A percentile compares a stretch with the other conserved stretches of the same genome.
Conservation (phyloP, 1,140 invertebrate species). For the Eufriesea mexicana region DNA sequence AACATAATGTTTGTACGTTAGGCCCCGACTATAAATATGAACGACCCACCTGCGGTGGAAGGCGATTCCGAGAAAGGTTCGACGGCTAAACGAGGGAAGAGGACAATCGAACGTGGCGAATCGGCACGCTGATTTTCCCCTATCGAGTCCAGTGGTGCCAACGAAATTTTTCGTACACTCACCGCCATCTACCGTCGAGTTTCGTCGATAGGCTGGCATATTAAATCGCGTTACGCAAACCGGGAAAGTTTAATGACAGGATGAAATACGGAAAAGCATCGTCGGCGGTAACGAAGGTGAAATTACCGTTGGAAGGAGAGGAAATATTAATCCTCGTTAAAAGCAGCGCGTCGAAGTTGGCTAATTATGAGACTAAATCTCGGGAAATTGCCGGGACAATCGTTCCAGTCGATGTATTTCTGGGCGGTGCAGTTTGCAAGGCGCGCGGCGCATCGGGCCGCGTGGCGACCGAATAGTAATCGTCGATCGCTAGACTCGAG, state of each 20-base stretch:
- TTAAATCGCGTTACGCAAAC: too few relatives aligned
- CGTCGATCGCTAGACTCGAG: neutral
- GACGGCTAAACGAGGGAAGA: too few relatives aligned
- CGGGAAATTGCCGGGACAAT: neutral
- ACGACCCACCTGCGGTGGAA: slow-evolving; percentile 11
- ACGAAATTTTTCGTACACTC: neutral
- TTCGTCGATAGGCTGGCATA: neutral
- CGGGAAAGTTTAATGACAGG: too few relatives aligned
- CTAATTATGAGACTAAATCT: neutral
- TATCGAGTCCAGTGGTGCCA: neutral
- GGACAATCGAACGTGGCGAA: neutral
- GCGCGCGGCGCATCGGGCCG: neutral
- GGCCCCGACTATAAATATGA: slow-evolving; percentile 20
- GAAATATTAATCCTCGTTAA: neutral
- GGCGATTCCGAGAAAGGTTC: neutral
- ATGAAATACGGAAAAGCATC: too few relatives aligned
- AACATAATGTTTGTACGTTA: slow-evolving; percentile 59
- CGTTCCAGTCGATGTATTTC: neutral
- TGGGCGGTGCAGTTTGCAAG: neutral
- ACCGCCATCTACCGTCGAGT: neutral
- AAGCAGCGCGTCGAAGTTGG: neutral
- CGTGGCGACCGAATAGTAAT: neutral
- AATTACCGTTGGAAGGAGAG: neutral
- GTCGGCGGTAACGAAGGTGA: too few relatives aligned
- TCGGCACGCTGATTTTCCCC: neutral